These are phyloP conservation scores for Idaea straminata DNA, from an alignment of 2,888 invertebrate species.

Conservation along the genomic window DNA sequence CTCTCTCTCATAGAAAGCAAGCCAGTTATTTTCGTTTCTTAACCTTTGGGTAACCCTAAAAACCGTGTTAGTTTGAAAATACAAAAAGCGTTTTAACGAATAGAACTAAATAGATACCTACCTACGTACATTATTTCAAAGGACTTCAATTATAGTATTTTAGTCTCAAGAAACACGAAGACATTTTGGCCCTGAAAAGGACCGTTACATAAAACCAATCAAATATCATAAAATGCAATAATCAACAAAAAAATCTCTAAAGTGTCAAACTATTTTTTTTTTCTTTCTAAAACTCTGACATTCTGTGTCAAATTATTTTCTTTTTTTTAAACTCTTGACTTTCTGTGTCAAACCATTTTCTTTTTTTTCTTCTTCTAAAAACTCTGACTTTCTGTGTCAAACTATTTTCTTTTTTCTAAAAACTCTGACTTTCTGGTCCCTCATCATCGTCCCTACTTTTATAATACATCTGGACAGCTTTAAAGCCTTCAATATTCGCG, in stretches of 20 bases:
- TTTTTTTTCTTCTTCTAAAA: too few species aligned
- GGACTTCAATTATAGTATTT: too few species aligned
- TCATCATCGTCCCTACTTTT: slow-evolving; percentile 43
- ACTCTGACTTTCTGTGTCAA: too few species aligned
- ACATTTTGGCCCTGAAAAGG: slow-evolving; percentile 38
- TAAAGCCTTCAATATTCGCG: slow-evolving; percentile 84
- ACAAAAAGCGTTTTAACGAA: too few species aligned
- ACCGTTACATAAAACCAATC: slow-evolving; percentile 22
- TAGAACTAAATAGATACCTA: too few species aligned
- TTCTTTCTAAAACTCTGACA: slow-evolving; percentile 9
- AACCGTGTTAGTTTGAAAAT: too few species aligned
- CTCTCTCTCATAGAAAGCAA: too few species aligned
- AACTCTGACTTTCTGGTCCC: slow-evolving; percentile 7
- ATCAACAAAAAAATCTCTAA: slow-evolving; percentile 6
- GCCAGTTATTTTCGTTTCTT: too few species aligned
- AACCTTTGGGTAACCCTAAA: too few species aligned
- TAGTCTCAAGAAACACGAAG: slow-evolving; percentile 12
- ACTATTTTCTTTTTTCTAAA: slow-evolving; percentile 14
- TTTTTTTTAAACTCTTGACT: slow-evolving; percentile 16
- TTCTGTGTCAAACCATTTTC: slow-evolving; percentile 1
- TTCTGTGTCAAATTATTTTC: too few species aligned
- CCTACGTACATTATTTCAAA: too few species aligned
- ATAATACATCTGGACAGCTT: slow-evolving; percentile 68
- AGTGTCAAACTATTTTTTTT: slow-evolving; percentile 12
- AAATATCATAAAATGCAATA: background rate